phyloP scores from a whole-genome alignment of 2,797 vertebrate species.

The Diceros bicornis region DNA sequence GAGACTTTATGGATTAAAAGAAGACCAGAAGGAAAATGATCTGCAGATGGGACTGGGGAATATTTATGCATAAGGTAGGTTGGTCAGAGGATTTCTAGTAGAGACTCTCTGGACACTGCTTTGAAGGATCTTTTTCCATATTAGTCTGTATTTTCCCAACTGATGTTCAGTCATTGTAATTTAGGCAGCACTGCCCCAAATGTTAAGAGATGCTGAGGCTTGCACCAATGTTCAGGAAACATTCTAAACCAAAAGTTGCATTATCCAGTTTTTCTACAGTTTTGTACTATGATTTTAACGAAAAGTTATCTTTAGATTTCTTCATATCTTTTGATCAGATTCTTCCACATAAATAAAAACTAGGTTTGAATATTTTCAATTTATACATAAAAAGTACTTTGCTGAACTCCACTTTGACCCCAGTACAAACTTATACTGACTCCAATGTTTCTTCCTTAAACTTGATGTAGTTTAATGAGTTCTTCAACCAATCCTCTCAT shows the following conservation, averaged over 20 bases:
- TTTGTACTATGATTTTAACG: not conserved
- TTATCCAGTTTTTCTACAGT: not conserved
- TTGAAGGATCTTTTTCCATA: not conserved
- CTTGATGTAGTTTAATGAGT: not conserved
- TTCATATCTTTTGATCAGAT: too few relatives aligned
- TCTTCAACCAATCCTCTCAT: accelerated
- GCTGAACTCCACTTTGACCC: not conserved
- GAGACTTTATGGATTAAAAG: not conserved
- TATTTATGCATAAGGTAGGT: too few relatives aligned
- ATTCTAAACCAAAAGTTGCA: not conserved
- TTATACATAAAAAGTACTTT: not conserved
- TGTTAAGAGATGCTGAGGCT: not conserved
- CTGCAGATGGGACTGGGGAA: too few relatives aligned
- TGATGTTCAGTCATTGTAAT: not conserved
- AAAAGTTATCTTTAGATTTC: too few relatives aligned
- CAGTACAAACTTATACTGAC: not conserved
- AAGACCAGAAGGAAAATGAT: not conserved
- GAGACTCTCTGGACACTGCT: too few relatives aligned
- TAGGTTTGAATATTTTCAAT: not conserved
- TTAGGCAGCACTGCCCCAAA: not conserved
- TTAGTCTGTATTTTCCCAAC: not conserved
- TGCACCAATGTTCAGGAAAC: too few relatives aligned
- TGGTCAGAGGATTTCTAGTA: too few relatives aligned
- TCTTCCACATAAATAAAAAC: too few relatives aligned
- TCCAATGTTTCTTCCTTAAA: not conserved